Conservation (phyloP, 2,888 invertebrate genomes). For the Aspidiotus rigidus region DNA sequence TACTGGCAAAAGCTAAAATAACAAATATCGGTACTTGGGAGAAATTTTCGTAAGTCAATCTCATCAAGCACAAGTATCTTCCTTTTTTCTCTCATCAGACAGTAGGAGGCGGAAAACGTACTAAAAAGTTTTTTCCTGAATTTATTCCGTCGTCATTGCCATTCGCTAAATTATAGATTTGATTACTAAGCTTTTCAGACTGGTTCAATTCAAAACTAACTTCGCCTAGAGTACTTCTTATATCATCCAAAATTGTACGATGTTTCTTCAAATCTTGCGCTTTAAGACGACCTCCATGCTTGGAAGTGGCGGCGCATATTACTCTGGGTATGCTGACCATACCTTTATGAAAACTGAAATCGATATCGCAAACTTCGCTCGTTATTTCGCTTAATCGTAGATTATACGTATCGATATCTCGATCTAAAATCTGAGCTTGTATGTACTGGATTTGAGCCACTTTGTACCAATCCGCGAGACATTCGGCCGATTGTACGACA, state of each 20-base stretch:
- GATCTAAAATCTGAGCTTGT: conserved; percentile 71
- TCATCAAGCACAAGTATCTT: not conserved
- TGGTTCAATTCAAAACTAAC: conserved; percentile 44
- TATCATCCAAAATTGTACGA: conserved; percentile 41
- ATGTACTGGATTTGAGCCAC: conserved; percentile 76
- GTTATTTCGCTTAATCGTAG: conserved; percentile 46
- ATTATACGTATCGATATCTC: conserved; percentile 54
- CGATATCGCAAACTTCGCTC: conserved; percentile 37
- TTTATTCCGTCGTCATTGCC: conserved; percentile 8
- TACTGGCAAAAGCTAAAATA: too few relatives aligned
- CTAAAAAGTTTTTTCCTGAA: not conserved
- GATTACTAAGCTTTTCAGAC: conserved; percentile 45
- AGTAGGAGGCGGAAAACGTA: not conserved
- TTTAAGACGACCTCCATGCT: conserved; percentile 38
- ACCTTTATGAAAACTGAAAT: conserved; percentile 39
- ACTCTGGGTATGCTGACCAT: conserved; percentile 37
- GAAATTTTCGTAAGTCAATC: not conserved
- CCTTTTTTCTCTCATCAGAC: not conserved
- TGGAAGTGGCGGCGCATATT: conserved; percentile 35
- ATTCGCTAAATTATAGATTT: conserved; percentile 41
- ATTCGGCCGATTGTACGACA: conserved; percentile 65
- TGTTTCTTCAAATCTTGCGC: conserved; percentile 38
- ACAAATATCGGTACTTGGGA: not conserved
- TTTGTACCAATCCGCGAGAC: conserved; percentile 78
- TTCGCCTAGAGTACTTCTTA: conserved; percentile 42